phyloP scores from a whole-genome alignment of 1,140 invertebrate species.

The Zaprionus kolodkinae region DNA sequence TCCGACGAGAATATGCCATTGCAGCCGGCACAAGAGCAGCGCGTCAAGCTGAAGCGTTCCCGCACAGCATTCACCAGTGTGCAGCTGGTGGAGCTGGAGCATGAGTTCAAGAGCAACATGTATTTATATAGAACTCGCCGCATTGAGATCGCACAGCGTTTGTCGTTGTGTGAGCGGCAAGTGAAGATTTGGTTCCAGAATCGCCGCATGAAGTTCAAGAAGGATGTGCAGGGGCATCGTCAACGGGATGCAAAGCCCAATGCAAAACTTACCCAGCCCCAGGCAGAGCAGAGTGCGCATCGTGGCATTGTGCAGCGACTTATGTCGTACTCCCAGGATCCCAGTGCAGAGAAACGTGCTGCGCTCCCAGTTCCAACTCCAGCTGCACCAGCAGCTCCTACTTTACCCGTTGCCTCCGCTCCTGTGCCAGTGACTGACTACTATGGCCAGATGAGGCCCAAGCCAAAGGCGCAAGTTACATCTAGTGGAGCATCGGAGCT shows the following conservation, averaged over 20 bases:
- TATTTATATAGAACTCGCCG: conserved; percentile 92
- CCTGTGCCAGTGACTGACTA: conserved; percentile 3
- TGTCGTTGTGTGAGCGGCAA: conserved; percentile 92
- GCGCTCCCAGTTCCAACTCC: background rate
- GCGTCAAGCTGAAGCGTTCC: conserved; percentile 82
- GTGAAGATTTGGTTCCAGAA: conserved; percentile 94
- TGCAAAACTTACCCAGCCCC: conserved; percentile 58
- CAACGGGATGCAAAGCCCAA: conserved; percentile 46
- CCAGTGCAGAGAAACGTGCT: conserved; percentile 46
- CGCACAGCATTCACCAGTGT: conserved; percentile 92
- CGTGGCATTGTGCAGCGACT: conserved; percentile 75
- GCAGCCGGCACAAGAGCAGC: conserved; percentile 54
- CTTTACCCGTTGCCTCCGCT: background rate
- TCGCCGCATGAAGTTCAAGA: conserved; percentile 81
- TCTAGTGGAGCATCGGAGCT: conserved; percentile 49
- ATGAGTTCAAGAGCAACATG: conserved; percentile 86
- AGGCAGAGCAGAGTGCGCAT: conserved; percentile 72
- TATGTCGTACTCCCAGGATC: conserved; percentile 82
- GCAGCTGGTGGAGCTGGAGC: conserved; percentile 89
- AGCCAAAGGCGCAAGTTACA: conserved; percentile 9
- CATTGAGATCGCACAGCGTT: conserved; percentile 91
- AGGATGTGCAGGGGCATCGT: conserved; percentile 69
- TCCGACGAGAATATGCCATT: conserved; percentile 69
- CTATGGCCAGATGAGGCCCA: conserved; percentile 27
- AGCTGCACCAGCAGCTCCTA: background rate